Evolutionary conservation across 1,140 invertebrate genomes (phyloP), one percentile per base, ranked within the genome.

Genomic region (Aphidius gifuensis): DNA sequence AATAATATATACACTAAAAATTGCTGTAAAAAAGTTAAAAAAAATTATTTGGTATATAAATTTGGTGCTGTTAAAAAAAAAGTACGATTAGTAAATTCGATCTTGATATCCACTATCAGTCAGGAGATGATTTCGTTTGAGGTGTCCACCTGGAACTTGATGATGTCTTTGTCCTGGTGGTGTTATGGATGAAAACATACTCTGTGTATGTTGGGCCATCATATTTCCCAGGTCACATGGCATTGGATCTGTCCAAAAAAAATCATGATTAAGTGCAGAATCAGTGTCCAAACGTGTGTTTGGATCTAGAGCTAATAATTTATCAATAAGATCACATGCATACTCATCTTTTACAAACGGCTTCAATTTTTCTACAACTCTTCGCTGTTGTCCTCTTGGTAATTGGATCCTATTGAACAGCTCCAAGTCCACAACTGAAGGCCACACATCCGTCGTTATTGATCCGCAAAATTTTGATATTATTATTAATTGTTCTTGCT

Each of bases 161-260:
- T 90, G 89, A 64, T 90, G 90, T 69, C 88, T 87, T 69, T 88
- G 86, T 62, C 91, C 78, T 5, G 92, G 90, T 1, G 93, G 93
- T 0, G 94, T 93, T 56, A 97, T 79, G 74, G 93, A 97, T 78
- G 98, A 95, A 74, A 97, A 98, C 94, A 97, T 98, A 75, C 93
- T 96, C 69, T 94, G 93, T 0, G 88, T 90, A 74, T 97, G 93
- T 71, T 96, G 92, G 0, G 92, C 92, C 51, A 98, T 79, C 94
- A 97, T 97, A 81, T 92, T 93, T 32, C 87, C 90, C 3, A 98
- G 81, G 73, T 97, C 94, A 73, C 88, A 89, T 0, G 96, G 95
- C 88, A 96, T 92, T 42, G 97, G 97, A 76, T 97, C 95, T 2
- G 89, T 93, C 94, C 95, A 99, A 77, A 99, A 99, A 77, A 99